Conservation (phyloP, 1,140 invertebrate genomes). For the Venustaconcha ellipsiformis region DNA sequence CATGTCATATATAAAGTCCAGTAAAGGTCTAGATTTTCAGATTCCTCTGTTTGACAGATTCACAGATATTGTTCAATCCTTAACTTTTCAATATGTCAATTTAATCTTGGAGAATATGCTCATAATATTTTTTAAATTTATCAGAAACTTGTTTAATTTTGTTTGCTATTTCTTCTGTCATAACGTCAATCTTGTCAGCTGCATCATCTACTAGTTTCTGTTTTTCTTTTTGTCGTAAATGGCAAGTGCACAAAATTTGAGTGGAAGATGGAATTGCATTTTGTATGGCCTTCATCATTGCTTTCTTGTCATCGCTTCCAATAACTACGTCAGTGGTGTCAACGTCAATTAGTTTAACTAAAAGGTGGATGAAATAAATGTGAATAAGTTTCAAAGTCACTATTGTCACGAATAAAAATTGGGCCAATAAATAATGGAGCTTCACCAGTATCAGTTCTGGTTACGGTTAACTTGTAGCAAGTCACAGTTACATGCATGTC, state of each 20-base stretch:
- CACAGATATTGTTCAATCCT: too few species aligned
- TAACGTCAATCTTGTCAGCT: too few species aligned
- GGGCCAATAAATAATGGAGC: conserved; percentile 26
- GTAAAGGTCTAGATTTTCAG: too few species aligned
- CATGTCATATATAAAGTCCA: too few species aligned
- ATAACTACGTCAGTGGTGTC: conserved; percentile 7
- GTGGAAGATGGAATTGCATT: conserved; percentile 9
- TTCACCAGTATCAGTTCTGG: neutral
- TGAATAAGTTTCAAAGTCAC: conserved; percentile 32
- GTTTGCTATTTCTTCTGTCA: too few species aligned
- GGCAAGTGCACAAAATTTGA: conserved; percentile 13
- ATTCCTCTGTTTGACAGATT: too few species aligned
- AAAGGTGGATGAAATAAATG: conserved; percentile 14
- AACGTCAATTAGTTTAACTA: conserved; percentile 8
- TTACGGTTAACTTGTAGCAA: conserved; percentile 11
- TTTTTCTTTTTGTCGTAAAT: conserved; percentile 10
- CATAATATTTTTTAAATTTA: too few species aligned
- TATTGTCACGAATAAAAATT: conserved; percentile 30
- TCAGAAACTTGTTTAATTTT: too few species aligned
- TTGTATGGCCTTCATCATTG: conserved; percentile 19
- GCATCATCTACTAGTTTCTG: conserved; percentile 9
- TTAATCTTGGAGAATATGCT: too few species aligned
- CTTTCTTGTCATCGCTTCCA: conserved; percentile 28
- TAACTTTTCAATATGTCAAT: too few species aligned
- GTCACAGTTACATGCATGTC: too few species aligned